Conservation (phyloP, 2,888 invertebrate species). For the Drosophila parthenogenetica region DNA sequence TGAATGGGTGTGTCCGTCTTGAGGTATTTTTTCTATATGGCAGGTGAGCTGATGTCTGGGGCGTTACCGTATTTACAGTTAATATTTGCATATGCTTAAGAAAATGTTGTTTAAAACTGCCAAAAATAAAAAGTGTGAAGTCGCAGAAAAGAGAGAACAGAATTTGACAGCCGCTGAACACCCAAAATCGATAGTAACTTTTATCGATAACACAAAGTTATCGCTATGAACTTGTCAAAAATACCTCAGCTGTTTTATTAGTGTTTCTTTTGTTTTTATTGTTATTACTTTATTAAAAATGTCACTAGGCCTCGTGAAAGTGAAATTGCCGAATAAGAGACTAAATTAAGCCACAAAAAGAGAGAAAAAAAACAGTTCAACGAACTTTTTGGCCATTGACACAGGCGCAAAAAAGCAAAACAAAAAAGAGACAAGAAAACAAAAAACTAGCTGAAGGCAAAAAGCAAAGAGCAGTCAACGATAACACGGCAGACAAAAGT, state of each 20-base stretch:
- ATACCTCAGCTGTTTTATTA: not conserved
- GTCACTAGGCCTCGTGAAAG: constrained; percentile 60
- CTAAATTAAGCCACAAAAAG: constrained; percentile 47
- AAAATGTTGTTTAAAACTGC: constrained; percentile 10
- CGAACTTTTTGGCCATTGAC: constrained; percentile 75
- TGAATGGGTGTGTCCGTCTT: constrained; percentile 47
- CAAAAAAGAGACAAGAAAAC: constrained; percentile 45
- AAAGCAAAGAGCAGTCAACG: constrained; percentile 55
- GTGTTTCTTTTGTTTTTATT: constrained; percentile 6
- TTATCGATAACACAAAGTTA: constrained; percentile 2
- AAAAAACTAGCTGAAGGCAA: constrained; percentile 56
- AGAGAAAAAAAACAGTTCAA: constrained; percentile 61
- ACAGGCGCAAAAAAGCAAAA: constrained; percentile 36
- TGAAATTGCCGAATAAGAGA: constrained; percentile 59
- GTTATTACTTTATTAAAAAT: constrained; percentile 15
- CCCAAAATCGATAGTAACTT: not conserved
- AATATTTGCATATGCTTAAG: constrained; percentile 39
- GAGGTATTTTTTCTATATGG: constrained; percentile 27
- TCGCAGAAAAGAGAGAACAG: not conserved
- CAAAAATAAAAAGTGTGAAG: constrained; percentile 12
- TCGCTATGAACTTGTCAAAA: not conserved
- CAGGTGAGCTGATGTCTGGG: constrained; percentile 44
- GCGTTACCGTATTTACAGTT: constrained; percentile 34
- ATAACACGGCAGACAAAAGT: constrained; percentile 61
- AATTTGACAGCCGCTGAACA: not conserved